Conservation (phyloP, 1,140 invertebrate genomes). For the Drosophila jambulina region DNA sequence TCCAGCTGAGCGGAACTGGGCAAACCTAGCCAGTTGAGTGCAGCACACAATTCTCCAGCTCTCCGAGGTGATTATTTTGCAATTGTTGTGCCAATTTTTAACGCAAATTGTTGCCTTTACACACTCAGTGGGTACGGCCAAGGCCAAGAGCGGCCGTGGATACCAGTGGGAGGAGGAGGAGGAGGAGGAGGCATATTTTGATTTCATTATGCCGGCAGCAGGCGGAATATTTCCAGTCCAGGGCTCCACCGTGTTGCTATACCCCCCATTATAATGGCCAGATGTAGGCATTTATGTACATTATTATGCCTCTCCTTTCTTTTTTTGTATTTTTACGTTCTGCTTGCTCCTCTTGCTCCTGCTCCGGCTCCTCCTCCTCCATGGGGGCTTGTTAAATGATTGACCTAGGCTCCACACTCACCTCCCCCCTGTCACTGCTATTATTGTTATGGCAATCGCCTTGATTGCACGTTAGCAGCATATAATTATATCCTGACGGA, state of each 20-base stretch:
- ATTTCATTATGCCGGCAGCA: conserved; percentile 65
- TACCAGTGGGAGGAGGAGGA: not conserved
- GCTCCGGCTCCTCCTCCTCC: not conserved
- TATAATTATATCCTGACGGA: conserved; percentile 40
- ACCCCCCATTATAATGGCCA: conserved; percentile 56
- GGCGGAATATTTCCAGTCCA: conserved; percentile 40
- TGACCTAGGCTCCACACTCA: conserved; percentile 37
- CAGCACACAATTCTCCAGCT: conserved; percentile 28
- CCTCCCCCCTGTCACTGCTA: conserved; percentile 21
- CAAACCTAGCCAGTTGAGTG: conserved; percentile 28
- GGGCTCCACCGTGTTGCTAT: conserved; percentile 25
- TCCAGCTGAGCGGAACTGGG: conserved; percentile 28
- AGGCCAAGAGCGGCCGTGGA: conserved; percentile 6
- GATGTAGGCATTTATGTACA: conserved; percentile 45
- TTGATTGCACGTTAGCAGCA: conserved; percentile 53
- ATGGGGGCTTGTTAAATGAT: conserved; percentile 50
- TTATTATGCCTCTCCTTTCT: conserved; percentile 35
- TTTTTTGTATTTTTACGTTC: conserved; percentile 46
- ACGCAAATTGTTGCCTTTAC: conserved; percentile 44
- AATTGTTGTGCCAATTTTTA: conserved; percentile 71
- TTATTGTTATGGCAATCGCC: conserved; percentile 52
- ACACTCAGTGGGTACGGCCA: not conserved
- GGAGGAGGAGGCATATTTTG: conserved; percentile 54
- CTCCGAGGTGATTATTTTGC: conserved; percentile 78
- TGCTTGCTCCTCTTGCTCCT: conserved; percentile 35